phyloP scores from a whole-genome alignment of 2,113 vertebrate genomes.

The Numida meleagris region DNA sequence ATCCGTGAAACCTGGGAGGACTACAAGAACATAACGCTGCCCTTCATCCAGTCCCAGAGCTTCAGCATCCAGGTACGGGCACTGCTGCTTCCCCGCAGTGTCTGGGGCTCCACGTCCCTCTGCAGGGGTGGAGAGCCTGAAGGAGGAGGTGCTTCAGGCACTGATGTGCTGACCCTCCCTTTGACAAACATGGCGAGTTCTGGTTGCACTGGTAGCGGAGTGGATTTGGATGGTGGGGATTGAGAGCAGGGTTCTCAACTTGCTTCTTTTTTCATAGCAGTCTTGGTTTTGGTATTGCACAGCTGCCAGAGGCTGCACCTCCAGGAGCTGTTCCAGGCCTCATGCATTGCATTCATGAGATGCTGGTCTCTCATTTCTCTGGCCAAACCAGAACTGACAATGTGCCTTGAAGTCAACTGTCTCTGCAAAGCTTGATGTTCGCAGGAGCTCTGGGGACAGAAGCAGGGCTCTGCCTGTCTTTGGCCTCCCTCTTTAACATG shows the following conservation, averaged over 20 bases:
- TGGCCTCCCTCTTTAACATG: background rate
- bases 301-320: background rate
- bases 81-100: too few relatives aligned
- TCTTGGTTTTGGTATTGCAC: background rate
- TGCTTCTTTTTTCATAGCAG: background rate
- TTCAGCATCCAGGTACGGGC: conserved; percentile 89
- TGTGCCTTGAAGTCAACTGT: background rate
- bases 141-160: background rate
- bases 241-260: background rate
- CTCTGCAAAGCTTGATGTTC: background rate
- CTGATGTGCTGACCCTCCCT: background rate
- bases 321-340: background rate
- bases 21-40: conserved; percentile 86
- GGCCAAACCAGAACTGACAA: background rate
- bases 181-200: background rate
- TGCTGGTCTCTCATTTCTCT: background rate
- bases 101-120: background rate
- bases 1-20: conserved; percentile 86
- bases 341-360: too few relatives aligned
- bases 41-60: conserved; percentile 86
- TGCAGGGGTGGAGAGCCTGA: background rate
- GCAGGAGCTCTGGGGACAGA: background rate
- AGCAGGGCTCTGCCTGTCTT: background rate
- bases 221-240: background rate
- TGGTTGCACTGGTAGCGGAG: too few relatives aligned